phyloP scores from a whole-genome alignment of 1,140 invertebrate species.

The Magallana gigas region DNA sequence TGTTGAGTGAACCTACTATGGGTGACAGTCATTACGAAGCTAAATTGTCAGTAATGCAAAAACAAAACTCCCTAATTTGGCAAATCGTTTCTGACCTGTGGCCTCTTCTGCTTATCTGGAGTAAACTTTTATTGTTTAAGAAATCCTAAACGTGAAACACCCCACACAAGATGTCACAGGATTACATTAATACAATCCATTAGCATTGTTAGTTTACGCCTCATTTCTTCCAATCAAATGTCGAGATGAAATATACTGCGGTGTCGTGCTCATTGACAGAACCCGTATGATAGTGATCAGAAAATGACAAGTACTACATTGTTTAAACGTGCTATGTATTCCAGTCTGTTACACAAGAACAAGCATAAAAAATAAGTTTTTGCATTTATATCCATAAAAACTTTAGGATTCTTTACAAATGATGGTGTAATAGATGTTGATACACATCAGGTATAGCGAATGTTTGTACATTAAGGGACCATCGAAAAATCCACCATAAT shows the following conservation, averaged over 20 bases:
- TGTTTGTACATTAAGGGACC: too few species aligned
- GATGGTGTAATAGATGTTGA: slow-evolving; percentile 24
- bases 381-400: slow-evolving; percentile 22
- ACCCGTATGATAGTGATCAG: slow-evolving; percentile 23
- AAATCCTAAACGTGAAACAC: slow-evolving; percentile 30
- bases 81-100: not conserved
- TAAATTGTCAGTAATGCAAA: slow-evolving; percentile 6
- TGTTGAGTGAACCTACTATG: not conserved
- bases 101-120: not conserved
- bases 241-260: slow-evolving; percentile 4
- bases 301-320: slow-evolving; percentile 37
- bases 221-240: slow-evolving; percentile 39
- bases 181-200: slow-evolving; percentile 26
- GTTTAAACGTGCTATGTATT: slow-evolving; percentile 22
- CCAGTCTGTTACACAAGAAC: slow-evolving; percentile 31
- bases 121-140: slow-evolving; percentile 33
- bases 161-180: slow-evolving; percentile 40
- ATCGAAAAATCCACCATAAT: too few species aligned
- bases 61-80: slow-evolving; percentile 40
- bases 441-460: not conserved
- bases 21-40: slow-evolving; percentile 29
- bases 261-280: slow-evolving; percentile 39
- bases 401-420: not conserved
- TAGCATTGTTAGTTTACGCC: slow-evolving; percentile 35
- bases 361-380: slow-evolving; percentile 17